Base-by-base conservation (phyloP, 2,113 vertebrate genomes). In the Hippocampus mohnikei region DNA sequence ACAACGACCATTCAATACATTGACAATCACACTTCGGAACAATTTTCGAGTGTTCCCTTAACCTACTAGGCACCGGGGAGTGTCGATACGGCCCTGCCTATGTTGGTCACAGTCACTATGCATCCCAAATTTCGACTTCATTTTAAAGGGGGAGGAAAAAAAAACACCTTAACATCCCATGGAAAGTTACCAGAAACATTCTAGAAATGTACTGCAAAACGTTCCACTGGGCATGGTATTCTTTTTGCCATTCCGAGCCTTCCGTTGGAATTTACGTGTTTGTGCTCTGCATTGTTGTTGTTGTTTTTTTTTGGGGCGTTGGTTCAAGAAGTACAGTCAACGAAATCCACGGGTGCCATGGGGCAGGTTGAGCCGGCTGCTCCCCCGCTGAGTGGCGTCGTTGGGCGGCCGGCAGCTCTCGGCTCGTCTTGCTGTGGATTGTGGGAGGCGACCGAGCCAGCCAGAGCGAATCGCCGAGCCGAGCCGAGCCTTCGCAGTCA, bases 391-490 rank as follows among this genome's bases (percentile, higher is more conserved):
- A 25, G 50, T 68, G 67, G 52, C 52, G 33, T 37, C 50, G 67
- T 40, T 23, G 27, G 52, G 67, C 52, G 58, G 80, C 82, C 75
- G 84, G 79, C 84, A 81, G 75, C 82, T n/a, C 67, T 81, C 76
- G 75, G 72, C 81, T 79, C 73, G 48, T 80, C 76, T 83, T 88
- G 90, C 90, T 85, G 89, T 90, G 92, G 84, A 91, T 93, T 92
- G 84, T 93, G 92, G 92, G 92, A 90, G 86, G 84, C 80, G 88
- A 90, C 81, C 40, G 42, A 46, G 23, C 11, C 76, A 89, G 84
- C 80, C 82, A 79, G 21, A 63, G 33, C 37, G 20, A 40, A 65
- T 5, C 63, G 41, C 23, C 56, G 76, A 37, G 33, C 33, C 27
- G 27, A 89, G 83, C 80, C 84, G 80, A 84, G 87, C 77, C 87